Conservation (phyloP, 2,113 vertebrate genomes). For the Melanostigma gelatinosum region DNA sequence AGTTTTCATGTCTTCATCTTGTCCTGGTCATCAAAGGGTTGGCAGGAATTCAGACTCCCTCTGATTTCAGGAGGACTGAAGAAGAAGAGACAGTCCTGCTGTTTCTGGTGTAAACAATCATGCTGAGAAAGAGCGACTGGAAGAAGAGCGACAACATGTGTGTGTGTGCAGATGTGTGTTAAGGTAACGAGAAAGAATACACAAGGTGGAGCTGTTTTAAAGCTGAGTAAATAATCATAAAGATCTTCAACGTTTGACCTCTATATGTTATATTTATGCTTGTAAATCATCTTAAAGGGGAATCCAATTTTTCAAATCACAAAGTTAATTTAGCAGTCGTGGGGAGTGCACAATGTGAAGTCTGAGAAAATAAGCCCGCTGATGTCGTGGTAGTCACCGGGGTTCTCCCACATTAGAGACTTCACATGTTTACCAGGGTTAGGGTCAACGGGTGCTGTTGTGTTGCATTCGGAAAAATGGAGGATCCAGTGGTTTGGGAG, state of each 20-base stretch:
- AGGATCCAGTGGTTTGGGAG: not conserved
- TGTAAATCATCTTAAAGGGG: not conserved
- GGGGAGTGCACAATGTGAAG: not conserved
- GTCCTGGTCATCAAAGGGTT: constrained; percentile 39
- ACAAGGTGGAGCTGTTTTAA: not conserved
- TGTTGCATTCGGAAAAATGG: not conserved
- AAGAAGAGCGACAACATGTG: not conserved
- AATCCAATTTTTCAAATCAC: constrained; percentile 4
- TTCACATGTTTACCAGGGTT: too few species aligned
- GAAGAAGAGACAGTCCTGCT: constrained; percentile 63
- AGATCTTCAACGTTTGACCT: not conserved
- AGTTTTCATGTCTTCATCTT: constrained; percentile 1
- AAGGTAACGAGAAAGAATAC: not conserved
- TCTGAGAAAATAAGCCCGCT: not conserved
- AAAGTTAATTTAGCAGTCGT: not conserved
- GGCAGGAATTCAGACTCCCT: constrained; percentile 60
- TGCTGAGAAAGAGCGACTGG: constrained; percentile 4
- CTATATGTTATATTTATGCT: constrained; percentile 11
- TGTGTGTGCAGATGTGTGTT: not conserved
- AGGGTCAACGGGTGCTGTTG: not conserved
- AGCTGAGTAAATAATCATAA: not conserved
- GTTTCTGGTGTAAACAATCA: constrained; percentile 65
- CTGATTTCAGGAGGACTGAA: constrained; percentile 66
- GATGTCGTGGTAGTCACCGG: constrained; percentile 18
- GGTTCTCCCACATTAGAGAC: not conserved